A percentile compares a stretch with the other conserved stretches of the same genome.
phyloP scores from a whole-genome alignment of 2,113 vertebrate genomes.

The Eubucco bourcierii region DNA sequence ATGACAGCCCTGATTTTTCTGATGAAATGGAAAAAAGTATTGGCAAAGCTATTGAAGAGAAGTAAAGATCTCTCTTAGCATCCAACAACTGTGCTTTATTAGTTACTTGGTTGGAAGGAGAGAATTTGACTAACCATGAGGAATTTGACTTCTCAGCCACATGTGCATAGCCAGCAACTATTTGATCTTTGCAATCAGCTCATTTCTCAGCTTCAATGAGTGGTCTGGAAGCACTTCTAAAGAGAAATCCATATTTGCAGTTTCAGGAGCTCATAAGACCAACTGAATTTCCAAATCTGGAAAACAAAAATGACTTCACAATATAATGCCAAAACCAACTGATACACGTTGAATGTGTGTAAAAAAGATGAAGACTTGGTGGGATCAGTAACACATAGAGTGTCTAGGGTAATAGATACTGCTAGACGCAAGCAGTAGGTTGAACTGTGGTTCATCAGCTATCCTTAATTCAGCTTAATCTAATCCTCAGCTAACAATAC shows the following conservation, averaged over 20 bases:
- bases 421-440: background rate
- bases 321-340: background rate
- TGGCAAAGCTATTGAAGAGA: background rate
- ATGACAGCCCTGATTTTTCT: background rate
- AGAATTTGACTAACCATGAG: background rate
- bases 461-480: background rate
- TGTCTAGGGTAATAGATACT: background rate
- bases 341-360: background rate
- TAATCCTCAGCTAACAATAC: background rate
- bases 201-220: background rate
- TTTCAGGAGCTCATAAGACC: background rate
- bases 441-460: background rate
- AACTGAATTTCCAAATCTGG: background rate
- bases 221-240: background rate
- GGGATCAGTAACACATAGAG: background rate
- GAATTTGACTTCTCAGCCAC: background rate
- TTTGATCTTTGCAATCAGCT: background rate
- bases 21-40: background rate
- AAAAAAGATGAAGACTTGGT: background rate
- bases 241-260: background rate
- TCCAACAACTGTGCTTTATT: background rate
- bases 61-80: background rate
- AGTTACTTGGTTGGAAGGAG: background rate
- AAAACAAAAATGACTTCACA: background rate
- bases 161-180: background rate